Base-by-base conservation (phyloP, 2,888 invertebrate species). In the Chalcis sispes region DNA sequence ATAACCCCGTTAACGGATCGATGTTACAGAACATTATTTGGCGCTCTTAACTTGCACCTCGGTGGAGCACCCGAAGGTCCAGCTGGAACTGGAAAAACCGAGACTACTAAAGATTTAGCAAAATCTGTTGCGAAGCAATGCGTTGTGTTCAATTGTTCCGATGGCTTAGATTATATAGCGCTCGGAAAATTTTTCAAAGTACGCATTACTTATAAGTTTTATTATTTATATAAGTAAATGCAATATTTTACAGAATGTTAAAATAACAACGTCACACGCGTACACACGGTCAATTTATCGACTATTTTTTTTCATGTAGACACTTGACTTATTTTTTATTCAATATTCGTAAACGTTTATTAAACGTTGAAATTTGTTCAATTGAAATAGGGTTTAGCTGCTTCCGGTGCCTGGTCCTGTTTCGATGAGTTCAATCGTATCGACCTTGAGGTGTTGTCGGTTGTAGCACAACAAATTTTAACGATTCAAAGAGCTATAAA, bases 1-100 rank as follows among this genome's bases (percentile, higher is more conserved):
- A 96, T 98, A 75, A 98, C 98, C 0, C 98, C 98, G 0, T 90
- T 98, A 76, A 98, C 98, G 0, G 98, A 98, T 89, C 92, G 98
- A 56, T 96, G 96, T 88, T 98, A 92, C 83, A 89, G 93, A 61
- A 93, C 93, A 0, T 87, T 93, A 66, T 91, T 93, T 81, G 91
- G 92, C 15, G 93, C 93, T 13, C 89, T 92, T 80, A 91, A 91
- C 82, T 88, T 93, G 54, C 90, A 92, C 85, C 87, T 93, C 61
- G 92, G 90, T 74, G 88, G 88, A 1, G 88, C 91, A 27, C 91
- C 91, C 1, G 91, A 91, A 86, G 91, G 91, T 25, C 91, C 91
- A 0, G 91, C 91, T 0, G 91, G 91, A 20, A 91, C 93, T 1
- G 92, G 92, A 18, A 92, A 92, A 82, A 92, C 92, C 5, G 92